phyloP scores from a whole-genome alignment of 2,113 vertebrate genomes.

The Toxotes jaculatrix region DNA sequence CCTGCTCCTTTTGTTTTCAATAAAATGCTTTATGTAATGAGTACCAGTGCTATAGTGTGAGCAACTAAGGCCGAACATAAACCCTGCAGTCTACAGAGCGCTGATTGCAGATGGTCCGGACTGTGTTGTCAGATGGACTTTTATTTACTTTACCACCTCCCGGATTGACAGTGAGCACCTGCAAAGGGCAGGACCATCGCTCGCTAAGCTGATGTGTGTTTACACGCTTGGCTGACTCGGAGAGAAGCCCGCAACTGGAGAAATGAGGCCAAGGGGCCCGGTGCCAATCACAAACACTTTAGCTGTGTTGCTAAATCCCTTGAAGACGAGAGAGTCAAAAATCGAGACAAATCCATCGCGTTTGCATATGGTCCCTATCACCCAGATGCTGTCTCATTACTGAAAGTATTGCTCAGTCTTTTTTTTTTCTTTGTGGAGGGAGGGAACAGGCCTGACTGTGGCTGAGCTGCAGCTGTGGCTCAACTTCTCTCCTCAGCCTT shows the following conservation, averaged over 20 bases:
- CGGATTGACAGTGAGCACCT: conserved; percentile 70
- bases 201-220: conserved; percentile 71
- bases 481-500: conserved; percentile 20
- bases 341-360: conserved; percentile 27
- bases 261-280: conserved; percentile 56
- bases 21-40: background rate
- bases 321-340: conserved; percentile 14
- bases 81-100: background rate
- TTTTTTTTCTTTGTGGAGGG: background rate
- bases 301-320: conserved; percentile 34
- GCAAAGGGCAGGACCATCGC: conserved; percentile 60
- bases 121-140: conserved; percentile 63
- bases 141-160: conserved; percentile 68
- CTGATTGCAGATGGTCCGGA: conserved; percentile 47
- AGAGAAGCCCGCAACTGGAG: conserved; percentile 44
- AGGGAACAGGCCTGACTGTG: background rate
- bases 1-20: conserved; percentile 25
- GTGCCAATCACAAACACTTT: conserved; percentile 61
- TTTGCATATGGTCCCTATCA: conserved; percentile 34
- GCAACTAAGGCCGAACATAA: background rate
- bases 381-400: conserved; percentile 31
- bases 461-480: conserved; percentile 22
- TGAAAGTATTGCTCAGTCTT: conserved; percentile 21
- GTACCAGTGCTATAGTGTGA: background rate
- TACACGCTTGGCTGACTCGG: conserved; percentile 57